These are phyloP conservation scores for Melanotaenia trifasciata DNA, from an alignment of 2,797 vertebrate species.

Conservation along the genomic window DNA sequence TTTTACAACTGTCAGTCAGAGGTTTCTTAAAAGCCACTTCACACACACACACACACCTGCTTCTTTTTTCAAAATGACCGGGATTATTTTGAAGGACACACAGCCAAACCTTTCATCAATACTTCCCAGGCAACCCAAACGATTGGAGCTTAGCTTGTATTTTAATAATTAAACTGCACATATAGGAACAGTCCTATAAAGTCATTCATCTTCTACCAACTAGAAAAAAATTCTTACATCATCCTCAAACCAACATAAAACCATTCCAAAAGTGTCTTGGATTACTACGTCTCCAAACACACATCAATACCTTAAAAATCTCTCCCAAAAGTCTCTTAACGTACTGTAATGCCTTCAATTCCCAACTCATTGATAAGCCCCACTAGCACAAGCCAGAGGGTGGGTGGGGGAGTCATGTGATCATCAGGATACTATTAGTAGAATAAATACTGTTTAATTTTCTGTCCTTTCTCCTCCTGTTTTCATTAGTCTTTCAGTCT, in stretches of 20 bases:
- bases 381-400: slow-evolving; percentile 24
- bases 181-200: slow-evolving; percentile 45
- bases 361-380: slow-evolving; percentile 25
- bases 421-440: slow-evolving; percentile 71
- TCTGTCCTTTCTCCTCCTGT: slow-evolving; percentile 30
- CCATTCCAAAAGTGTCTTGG: slow-evolving; percentile 34
- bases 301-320: slow-evolving; percentile 45
- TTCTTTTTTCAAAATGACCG: neutral
- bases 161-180: slow-evolving; percentile 41
- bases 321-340: slow-evolving; percentile 41
- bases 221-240: slow-evolving; percentile 19
- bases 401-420: slow-evolving; percentile 46
- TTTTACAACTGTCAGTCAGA: no score
- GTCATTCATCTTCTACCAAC: slow-evolving; percentile 55
- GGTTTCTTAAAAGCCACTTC: neutral
- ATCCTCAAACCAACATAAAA: slow-evolving; percentile 33
- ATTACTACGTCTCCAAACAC: slow-evolving; percentile 21
- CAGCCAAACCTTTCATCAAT: slow-evolving; percentile 26
- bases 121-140: slow-evolving; percentile 37
- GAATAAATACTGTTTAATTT: slow-evolving; percentile 74
- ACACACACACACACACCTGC: slow-evolving; percentile 1
- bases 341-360: slow-evolving; percentile 40
- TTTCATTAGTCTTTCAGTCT: slow-evolving; percentile 33
- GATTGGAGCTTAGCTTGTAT: slow-evolving; percentile 27
- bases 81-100: slow-evolving; percentile 12